Evolutionary conservation across 2,888 invertebrate genomes (phyloP).

Genomic region (Malthinus seriepunctatus): DNA sequence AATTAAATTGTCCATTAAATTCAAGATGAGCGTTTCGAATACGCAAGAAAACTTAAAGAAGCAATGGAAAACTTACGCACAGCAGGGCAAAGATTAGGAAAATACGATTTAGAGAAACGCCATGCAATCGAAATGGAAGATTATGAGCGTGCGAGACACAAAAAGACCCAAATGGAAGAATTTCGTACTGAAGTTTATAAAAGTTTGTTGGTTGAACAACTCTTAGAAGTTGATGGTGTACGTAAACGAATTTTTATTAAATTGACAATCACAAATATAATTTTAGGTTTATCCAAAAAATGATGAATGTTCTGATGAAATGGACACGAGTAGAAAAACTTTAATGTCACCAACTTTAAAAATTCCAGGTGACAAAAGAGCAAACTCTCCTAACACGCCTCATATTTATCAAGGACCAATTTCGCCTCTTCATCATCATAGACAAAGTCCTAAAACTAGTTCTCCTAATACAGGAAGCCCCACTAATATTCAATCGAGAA

Average conservation of each 20-base stretch:
- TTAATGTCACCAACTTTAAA: slow-evolving; percentile 49
- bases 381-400: slow-evolving; percentile 54
- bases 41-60: slow-evolving; percentile 86
- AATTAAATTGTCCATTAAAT: slow-evolving; percentile 19
- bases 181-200: slow-evolving; percentile 77
- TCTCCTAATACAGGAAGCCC: slow-evolving; percentile 58
- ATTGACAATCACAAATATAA: neutral
- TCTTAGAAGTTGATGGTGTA: slow-evolving; percentile 80
- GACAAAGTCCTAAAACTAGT: slow-evolving; percentile 56
- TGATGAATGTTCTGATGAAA: slow-evolving; percentile 63
- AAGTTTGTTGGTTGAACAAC: slow-evolving; percentile 72
- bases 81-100: slow-evolving; percentile 87
- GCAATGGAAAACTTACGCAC: slow-evolving; percentile 82
- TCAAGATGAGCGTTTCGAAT: slow-evolving; percentile 89
- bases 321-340: slow-evolving; percentile 49
- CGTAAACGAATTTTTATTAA: slow-evolving; percentile 38
- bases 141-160: slow-evolving; percentile 86
- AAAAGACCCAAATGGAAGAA: slow-evolving; percentile 88
- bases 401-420: slow-evolving; percentile 54
- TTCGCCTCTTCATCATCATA: slow-evolving; percentile 56
- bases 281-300: slow-evolving; percentile 62
- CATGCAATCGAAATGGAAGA: slow-evolving; percentile 92
- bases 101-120: slow-evolving; percentile 88
- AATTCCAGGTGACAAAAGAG: slow-evolving; percentile 52
- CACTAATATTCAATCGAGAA: slow-evolving; percentile 54